Conservation (phyloP, 2,888 invertebrate species). For the Cryptophagus acutangulus region DNA sequence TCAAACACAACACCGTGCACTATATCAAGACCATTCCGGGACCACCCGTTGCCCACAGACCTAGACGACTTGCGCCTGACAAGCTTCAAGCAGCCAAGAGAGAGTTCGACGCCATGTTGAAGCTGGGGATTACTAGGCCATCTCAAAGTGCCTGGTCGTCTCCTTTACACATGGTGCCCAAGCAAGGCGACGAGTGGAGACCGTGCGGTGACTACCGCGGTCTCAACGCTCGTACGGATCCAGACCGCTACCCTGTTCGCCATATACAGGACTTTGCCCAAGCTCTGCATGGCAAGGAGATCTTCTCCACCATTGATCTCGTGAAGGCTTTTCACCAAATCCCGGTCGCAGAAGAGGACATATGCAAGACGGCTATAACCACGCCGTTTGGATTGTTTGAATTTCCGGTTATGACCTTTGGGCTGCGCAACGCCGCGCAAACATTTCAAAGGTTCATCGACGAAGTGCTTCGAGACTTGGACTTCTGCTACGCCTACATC, state of each 20-base stretch:
- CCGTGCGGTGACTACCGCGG: too few relatives aligned
- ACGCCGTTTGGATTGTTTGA: conserved; percentile 42
- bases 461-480: conserved; percentile 26
- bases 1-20: too few relatives aligned
- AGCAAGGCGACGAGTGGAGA: too few relatives aligned
- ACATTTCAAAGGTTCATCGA: conserved; percentile 41
- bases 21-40: too few relatives aligned
- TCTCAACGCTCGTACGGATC: conserved; percentile 22
- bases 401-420: conserved; percentile 34
- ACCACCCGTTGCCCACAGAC: too few relatives aligned
- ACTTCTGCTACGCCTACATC: conserved; percentile 35
- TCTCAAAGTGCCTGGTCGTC: too few relatives aligned
- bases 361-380: conserved; percentile 40
- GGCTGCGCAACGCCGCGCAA: conserved; percentile 38
- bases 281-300: conserved; percentile 13
- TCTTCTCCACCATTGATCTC: conserved; percentile 16
- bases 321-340: conserved; percentile 38
- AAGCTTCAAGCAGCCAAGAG: too few relatives aligned
- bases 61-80: too few relatives aligned
- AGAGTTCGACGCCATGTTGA: too few relatives aligned
- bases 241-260: conserved; percentile 23
- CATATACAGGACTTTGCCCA: conserved; percentile 26
- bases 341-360: conserved; percentile 34
- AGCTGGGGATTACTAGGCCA: too few relatives aligned
- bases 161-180: too few relatives aligned